Percentiles rank a stretch among this genome's conserved stretches.
Conservation (phyloP, 2,797 vertebrate genomes). For the Tangara arthus region DNA sequence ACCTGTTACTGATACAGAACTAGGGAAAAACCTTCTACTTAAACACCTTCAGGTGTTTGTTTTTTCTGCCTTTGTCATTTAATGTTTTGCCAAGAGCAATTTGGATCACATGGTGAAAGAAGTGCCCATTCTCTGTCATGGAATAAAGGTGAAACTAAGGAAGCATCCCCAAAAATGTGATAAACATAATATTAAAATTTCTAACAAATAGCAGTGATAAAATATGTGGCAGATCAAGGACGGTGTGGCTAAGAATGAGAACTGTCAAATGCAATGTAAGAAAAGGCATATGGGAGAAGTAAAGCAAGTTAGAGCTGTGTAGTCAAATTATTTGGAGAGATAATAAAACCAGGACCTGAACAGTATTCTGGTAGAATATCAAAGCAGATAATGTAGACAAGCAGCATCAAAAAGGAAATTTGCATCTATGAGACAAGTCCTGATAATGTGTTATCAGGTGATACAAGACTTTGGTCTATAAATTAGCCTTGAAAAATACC, state of each 20-base stretch:
- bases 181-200: not conserved
- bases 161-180: not conserved
- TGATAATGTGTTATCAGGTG: not conserved
- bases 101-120: not conserved
- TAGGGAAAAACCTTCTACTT: not conserved
- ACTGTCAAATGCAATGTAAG: not conserved
- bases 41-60: not conserved
- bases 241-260: not conserved
- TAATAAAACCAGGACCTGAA: not conserved
- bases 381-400: not conserved
- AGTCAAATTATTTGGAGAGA: not conserved
- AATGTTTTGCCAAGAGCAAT: not conserved
- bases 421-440: not conserved
- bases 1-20: not conserved
- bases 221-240: not conserved
- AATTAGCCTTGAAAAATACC: not conserved
- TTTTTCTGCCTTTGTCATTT: not conserved
- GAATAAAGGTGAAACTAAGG: not conserved
- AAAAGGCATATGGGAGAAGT: not conserved
- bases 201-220: not conserved
- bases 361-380: not conserved
- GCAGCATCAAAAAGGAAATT: slow-evolving; percentile 4
- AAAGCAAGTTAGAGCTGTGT: not conserved
- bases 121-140: not conserved
- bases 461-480: not conserved